A percentile compares a stretch with the other conserved stretches of the same genome.
phyloP scores from a whole-genome alignment of 2,888 invertebrate genomes.

The Drosophila differens region DNA sequence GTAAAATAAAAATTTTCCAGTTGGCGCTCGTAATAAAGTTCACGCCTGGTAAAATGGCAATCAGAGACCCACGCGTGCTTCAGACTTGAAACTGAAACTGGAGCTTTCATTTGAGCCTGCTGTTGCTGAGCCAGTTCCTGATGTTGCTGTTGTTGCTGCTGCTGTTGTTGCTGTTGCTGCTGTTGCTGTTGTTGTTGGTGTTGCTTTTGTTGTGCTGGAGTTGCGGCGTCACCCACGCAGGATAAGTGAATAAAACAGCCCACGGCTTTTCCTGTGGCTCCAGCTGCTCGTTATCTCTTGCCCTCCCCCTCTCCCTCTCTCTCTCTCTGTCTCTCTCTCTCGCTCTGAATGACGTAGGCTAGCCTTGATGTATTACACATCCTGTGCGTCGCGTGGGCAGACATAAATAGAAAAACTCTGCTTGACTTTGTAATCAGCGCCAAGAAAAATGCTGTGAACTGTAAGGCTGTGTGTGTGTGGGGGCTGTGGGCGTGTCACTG shows the following conservation, averaged over 20 bases:
- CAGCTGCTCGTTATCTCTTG: not conserved
- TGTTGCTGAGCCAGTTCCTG: not conserved
- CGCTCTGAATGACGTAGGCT: conserved; percentile 39
- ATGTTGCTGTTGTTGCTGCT: not conserved
- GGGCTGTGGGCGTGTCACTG: conserved; percentile 50
- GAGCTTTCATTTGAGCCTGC: not conserved
- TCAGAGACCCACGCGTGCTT: not conserved
- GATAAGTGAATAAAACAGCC: conserved; percentile 29
- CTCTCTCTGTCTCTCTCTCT: not conserved
- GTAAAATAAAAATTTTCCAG: not conserved
- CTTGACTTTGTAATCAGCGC: conserved; percentile 36
- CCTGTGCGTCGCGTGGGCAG: conserved; percentile 30
- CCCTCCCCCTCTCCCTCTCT: fast-evolving
- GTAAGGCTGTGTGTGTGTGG: not conserved
- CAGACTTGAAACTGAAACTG: not conserved
- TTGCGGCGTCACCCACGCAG: conserved; percentile 39
- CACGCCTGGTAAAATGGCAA: not conserved
- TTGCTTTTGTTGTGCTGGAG: conserved; percentile 1
- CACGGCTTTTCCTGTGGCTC: conserved; percentile 43
- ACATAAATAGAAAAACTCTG: conserved; percentile 33
- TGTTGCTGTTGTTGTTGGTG: not conserved
- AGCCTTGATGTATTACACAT: conserved; percentile 4
- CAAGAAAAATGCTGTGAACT: not conserved
- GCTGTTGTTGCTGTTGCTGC: not conserved
- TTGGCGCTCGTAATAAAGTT: not conserved